Evolutionary conservation across 2,888 invertebrate species (phyloP).

Genomic region (Nemapogon koenigi): DNA sequence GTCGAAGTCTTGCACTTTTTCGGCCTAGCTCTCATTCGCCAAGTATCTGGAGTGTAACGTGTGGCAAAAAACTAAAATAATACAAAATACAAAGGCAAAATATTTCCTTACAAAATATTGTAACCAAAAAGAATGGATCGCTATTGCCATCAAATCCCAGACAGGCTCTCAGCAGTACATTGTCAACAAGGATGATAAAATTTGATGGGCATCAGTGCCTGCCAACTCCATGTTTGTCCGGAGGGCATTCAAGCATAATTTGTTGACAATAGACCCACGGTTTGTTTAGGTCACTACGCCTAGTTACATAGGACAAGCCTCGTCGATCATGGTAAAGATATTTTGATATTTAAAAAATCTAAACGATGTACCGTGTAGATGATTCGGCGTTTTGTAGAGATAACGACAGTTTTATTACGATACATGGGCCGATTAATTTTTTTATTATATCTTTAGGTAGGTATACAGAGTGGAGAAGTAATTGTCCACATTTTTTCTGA

Average conservation of each 20-base stretch:
- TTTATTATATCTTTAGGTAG: too few relatives aligned
- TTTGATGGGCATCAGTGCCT: constrained; percentile 36
- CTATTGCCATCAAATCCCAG: constrained; percentile 17
- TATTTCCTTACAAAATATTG: constrained; percentile 1
- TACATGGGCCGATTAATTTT: too few relatives aligned
- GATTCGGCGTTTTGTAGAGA: too few relatives aligned
- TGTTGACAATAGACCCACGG: constrained; percentile 46
- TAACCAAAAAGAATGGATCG: constrained; percentile 1
- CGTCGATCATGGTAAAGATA: constrained; percentile 48
- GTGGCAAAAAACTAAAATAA: too few relatives aligned
- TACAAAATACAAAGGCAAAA: constrained; percentile 3
- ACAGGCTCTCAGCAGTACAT: constrained; percentile 39
- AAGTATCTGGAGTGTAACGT: neutral
- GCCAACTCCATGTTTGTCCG: constrained; percentile 23
- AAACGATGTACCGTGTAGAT: too few relatives aligned
- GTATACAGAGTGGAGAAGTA: too few relatives aligned
- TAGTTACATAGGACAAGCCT: constrained; percentile 35
- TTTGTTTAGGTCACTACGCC: constrained; percentile 58
- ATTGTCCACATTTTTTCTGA: too few relatives aligned
- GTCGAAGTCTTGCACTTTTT: too few relatives aligned
- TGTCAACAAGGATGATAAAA: constrained; percentile 52
- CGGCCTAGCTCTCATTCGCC: too few relatives aligned
- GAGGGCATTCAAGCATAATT: constrained; percentile 25
- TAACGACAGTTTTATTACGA: too few relatives aligned
- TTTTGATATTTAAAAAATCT: too few relatives aligned